Evolutionary conservation across 1,140 invertebrate species (phyloP).

Genomic region (Atopsyche davidsoni): DNA sequence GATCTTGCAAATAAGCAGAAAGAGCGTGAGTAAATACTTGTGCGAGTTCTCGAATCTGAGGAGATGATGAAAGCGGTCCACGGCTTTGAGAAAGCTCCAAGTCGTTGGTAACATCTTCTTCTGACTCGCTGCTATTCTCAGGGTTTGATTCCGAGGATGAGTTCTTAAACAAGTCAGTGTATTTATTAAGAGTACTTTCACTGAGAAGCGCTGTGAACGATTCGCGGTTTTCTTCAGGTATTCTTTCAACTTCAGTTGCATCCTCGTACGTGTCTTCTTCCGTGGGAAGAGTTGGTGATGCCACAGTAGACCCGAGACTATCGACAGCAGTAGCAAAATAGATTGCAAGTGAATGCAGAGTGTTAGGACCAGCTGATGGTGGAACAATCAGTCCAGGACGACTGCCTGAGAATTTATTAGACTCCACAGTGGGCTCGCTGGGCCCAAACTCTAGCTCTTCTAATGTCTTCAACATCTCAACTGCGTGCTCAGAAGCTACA

Average conservation of each 20-base stretch:
- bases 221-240: constrained; percentile 36
- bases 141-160: constrained; percentile 37
- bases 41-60: constrained; percentile 67
- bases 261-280: constrained; percentile 27
- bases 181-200: constrained; percentile 53
- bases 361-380: constrained; percentile 64
- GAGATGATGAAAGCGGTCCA: constrained; percentile 51
- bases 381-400: constrained; percentile 58
- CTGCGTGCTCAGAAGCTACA: constrained; percentile 38
- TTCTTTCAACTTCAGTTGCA: constrained; percentile 40
- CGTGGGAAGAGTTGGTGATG: constrained; percentile 23
- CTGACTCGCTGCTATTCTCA: constrained; percentile 29
- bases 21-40: constrained; percentile 76
- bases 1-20: constrained; percentile 74
- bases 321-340: constrained; percentile 68
- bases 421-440: constrained; percentile 21
- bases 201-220: constrained; percentile 48
- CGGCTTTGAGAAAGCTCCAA: constrained; percentile 56
- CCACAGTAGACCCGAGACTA: constrained; percentile 39
- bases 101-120: constrained; percentile 49
- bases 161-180: constrained; percentile 50
- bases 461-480: constrained; percentile 43
- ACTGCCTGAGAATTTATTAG: constrained; percentile 41
- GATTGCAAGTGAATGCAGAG: constrained; percentile 67
- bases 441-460: constrained; percentile 31